A percentile compares a stretch with the other conserved stretches of the same genome.
Evolutionary conservation across 2,888 invertebrate species (phyloP).

Genomic region (Cephus pygmeus): DNA sequence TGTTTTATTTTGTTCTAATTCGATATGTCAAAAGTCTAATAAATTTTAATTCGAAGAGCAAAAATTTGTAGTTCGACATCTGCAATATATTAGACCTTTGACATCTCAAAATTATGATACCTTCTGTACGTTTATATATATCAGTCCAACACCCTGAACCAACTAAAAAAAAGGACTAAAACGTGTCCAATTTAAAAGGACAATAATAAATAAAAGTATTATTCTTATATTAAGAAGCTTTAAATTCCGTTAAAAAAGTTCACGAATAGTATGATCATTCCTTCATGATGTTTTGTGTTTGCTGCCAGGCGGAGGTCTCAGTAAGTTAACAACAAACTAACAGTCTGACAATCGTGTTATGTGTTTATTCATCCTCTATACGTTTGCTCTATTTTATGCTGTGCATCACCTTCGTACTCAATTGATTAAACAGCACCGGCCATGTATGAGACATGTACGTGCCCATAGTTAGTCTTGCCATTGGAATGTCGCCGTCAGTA

Average conservation of each 20-base stretch:
- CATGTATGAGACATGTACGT: not conserved
- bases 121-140: not conserved
- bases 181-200: not conserved
- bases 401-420: not conserved
- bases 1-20: not conserved
- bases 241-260: not conserved
- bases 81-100: too few species aligned
- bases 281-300: constrained; percentile 52
- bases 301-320: constrained; percentile 60
- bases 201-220: not conserved
- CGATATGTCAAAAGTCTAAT: too few species aligned
- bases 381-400: not conserved
- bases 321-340: constrained; percentile 51
- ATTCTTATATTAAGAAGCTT: not conserved
- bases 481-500: not conserved
- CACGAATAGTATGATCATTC: constrained; percentile 37
- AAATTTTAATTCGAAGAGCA: too few species aligned
- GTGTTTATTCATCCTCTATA: constrained; percentile 8
- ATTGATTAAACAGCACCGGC: not conserved
- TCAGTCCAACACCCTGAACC: not conserved
- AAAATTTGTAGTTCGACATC: too few species aligned
- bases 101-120: too few species aligned
- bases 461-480: not conserved
- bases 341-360: constrained; percentile 22
- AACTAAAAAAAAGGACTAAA: not conserved